A percentile compares a stretch with the other conserved stretches of the same genome.
These are phyloP conservation scores for Nansenia antarctica DNA, from an alignment of 2,113 vertebrate genomes.

Conservation along the genomic window DNA sequence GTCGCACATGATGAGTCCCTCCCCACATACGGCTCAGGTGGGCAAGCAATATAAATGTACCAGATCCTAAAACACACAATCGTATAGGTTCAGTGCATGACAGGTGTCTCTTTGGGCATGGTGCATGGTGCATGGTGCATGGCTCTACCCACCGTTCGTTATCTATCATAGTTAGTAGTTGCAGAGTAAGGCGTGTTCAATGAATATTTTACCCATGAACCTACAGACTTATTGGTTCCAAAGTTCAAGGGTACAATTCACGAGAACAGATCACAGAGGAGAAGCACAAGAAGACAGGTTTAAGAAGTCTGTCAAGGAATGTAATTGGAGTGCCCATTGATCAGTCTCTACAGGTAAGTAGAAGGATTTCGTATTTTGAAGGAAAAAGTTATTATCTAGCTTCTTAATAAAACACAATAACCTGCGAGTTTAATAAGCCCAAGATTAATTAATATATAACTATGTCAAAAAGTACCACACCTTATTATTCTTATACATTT, in stretches of 20 bases:
- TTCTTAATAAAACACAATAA: not conserved
- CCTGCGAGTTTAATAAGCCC: too few species aligned
- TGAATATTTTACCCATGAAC: slow-evolving; percentile 74
- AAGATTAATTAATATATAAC: too few species aligned
- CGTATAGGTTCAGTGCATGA: not conserved
- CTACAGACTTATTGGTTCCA: slow-evolving; percentile 67
- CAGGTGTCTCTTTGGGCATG: slow-evolving; percentile 9
- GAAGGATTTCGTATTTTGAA: not conserved
- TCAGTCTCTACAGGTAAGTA: slow-evolving; percentile 50
- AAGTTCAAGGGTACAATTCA: slow-evolving; percentile 74
- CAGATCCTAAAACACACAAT: slow-evolving; percentile 67
- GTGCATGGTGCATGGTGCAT: slow-evolving; percentile 17
- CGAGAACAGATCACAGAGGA: slow-evolving; percentile 30
- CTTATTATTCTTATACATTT: too few species aligned
- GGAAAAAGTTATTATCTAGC: not conserved
- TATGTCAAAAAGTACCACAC: too few species aligned
- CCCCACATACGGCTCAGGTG: slow-evolving; percentile 79
- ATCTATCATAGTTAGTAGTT: slow-evolving; percentile 15
- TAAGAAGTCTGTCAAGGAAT: slow-evolving; percentile 26
- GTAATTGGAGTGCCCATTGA: slow-evolving; percentile 30
- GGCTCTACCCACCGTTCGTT: slow-evolving; percentile 4
- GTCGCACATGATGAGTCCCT: slow-evolving; percentile 65
- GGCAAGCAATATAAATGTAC: slow-evolving; percentile 77
- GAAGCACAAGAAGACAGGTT: slow-evolving; percentile 25
- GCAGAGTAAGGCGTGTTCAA: slow-evolving; percentile 65